Percentiles rank a stretch among this genome's conserved stretches.
These are phyloP conservation scores for Rhizoglyphus robini DNA, from an alignment of 1,140 invertebrate species.

Conservation along the genomic window DNA sequence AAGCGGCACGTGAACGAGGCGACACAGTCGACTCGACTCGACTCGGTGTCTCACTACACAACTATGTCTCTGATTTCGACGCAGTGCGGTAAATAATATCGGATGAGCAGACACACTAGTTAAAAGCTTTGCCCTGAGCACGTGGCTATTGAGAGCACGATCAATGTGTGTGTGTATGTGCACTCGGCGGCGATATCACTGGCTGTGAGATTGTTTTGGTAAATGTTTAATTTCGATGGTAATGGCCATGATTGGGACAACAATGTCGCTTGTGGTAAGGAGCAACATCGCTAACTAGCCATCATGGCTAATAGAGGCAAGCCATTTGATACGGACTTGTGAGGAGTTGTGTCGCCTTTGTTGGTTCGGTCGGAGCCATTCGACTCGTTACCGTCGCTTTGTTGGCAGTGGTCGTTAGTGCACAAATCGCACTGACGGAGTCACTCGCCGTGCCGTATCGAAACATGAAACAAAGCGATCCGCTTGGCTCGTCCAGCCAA, in stretches of 20 bases:
- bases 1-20: not conserved
- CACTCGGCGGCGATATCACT: too few relatives aligned
- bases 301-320: constrained; percentile 4
- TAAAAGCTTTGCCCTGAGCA: constrained; percentile 10
- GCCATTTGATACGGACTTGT: not conserved
- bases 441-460: too few relatives aligned
- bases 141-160: not conserved
- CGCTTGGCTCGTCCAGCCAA: too few relatives aligned
- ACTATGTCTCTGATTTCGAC: constrained; percentile 2
- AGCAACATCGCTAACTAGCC: not conserved
- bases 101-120: constrained; percentile 1
- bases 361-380: not conserved
- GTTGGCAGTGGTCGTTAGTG: too few relatives aligned
- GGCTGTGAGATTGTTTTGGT: not conserved
- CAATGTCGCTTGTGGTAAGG: not conserved
- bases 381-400: not conserved
- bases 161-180: too few relatives aligned
- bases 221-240: constrained; percentile 1
- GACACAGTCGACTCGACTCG: too few relatives aligned
- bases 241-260: not conserved
- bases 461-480: not conserved
- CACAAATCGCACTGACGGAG: too few relatives aligned
- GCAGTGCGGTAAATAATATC: constrained; percentile 8
- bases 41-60: too few relatives aligned
- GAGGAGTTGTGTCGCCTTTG: too few relatives aligned